phyloP scores from a whole-genome alignment of 2,888 invertebrate species.

The Magallana nippona region DNA sequence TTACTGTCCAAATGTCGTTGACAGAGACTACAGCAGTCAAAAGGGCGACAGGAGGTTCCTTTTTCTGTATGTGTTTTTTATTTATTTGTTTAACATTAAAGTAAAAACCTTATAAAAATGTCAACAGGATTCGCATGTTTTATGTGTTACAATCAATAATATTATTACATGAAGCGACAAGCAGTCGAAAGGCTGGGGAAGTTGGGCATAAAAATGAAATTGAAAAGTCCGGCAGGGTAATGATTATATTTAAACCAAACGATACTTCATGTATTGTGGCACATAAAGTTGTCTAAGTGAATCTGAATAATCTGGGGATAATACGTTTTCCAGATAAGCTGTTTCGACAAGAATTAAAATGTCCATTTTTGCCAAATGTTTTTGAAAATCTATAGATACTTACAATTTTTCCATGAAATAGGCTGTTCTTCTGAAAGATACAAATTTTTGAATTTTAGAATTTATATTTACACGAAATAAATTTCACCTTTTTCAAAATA shows the following conservation, averaged over 20 bases:
- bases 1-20: conserved; percentile 17
- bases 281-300: too few relatives aligned
- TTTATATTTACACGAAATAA: too few relatives aligned
- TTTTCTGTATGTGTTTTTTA: neutral
- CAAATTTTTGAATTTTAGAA: neutral
- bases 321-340: too few relatives aligned
- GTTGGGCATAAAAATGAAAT: neutral
- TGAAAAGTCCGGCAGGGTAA: neutral
- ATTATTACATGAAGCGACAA: neutral
- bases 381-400: conserved; percentile 13
- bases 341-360: neutral
- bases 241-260: too few relatives aligned
- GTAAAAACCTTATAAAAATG: conserved; percentile 31
- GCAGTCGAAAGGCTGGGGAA: neutral
- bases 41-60: conserved; percentile 6
- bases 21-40: neutral
- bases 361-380: neutral
- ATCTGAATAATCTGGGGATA: too few relatives aligned
- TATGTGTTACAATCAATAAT: neutral
- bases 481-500: too few relatives aligned
- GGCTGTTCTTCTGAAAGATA: conserved; percentile 44
- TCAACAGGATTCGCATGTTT: neutral
- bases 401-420: conserved; percentile 43
- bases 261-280: too few relatives aligned
- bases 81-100: conserved; percentile 30